Evolutionary conservation across 23 tunicate genomes (phyloP).

Genomic region (Ascidia mentula): DNA sequence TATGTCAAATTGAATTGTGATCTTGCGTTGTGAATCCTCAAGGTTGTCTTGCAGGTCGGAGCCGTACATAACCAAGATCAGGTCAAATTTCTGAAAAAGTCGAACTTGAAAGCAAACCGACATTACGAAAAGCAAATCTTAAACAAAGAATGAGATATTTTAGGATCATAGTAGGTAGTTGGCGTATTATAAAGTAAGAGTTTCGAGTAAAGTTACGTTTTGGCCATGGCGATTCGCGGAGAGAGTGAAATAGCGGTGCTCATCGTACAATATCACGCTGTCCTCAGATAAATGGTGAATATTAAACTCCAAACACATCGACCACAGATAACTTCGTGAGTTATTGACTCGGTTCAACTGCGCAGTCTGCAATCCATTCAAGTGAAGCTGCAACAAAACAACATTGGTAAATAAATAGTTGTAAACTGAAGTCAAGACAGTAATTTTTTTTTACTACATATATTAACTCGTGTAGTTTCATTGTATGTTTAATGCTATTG

Average conservation of each 20-base stretch:
- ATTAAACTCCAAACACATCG: not conserved
- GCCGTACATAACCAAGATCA: not conserved
- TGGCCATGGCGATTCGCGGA: too few relatives aligned
- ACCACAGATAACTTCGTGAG: slow-evolving; percentile 7
- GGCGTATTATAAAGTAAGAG: too few relatives aligned
- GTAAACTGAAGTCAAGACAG: too few relatives aligned
- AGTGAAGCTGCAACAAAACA: not conserved
- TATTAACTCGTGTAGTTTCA: too few relatives aligned
- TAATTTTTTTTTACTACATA: too few relatives aligned
- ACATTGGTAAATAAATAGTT: too few relatives aligned
- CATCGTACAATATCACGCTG: not conserved
- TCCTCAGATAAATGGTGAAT: not conserved
- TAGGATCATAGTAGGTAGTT: too few relatives aligned
- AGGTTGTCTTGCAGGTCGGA: not conserved
- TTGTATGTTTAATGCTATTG: too few relatives aligned
- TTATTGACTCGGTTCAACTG: not conserved
- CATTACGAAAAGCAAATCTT: too few relatives aligned
- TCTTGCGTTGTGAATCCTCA: not conserved
- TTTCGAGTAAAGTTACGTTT: too few relatives aligned
- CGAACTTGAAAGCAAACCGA: too few relatives aligned
- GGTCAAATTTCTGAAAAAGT: not conserved
- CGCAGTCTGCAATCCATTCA: not conserved
- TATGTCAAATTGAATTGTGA: not conserved
- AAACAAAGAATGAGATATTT: too few relatives aligned
- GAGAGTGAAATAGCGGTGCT: not conserved